A percentile compares a stretch with the other conserved stretches of the same genome.
Conservation (phyloP, 2,113 vertebrate species). For the Speoplatyrhinus poulsoni region DNA sequence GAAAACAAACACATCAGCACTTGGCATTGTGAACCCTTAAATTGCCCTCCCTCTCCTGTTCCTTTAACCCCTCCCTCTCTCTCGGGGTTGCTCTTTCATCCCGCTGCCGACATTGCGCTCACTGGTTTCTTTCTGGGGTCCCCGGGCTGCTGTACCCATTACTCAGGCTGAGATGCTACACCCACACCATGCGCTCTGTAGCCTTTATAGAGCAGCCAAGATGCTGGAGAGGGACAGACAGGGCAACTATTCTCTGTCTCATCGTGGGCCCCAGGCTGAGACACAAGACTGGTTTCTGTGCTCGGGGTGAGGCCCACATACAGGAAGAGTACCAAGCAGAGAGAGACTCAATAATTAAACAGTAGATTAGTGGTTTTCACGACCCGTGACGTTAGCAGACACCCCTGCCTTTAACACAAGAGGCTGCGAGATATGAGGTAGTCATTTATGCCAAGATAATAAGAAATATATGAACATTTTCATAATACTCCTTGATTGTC, state of each 20-base stretch:
- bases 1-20: conserved; percentile 81
- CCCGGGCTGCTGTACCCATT: conserved; percentile 77
- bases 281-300: conserved; percentile 40
- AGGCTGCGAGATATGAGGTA: too few species aligned
- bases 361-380: too few species aligned
- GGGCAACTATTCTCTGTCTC: conserved; percentile 69
- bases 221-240: conserved; percentile 57
- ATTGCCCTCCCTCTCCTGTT: conserved; percentile 64
- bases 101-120: conserved; percentile 71
- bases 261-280: conserved; percentile 47
- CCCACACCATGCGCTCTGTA: conserved; percentile 75
- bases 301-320: too few species aligned
- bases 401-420: too few species aligned
- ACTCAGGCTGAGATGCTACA: conserved; percentile 76
- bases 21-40: conserved; percentile 76
- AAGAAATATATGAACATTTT: too few species aligned
- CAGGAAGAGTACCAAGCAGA: too few species aligned
- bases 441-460: too few species aligned
- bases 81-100: conserved; percentile 70
- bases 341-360: too few species aligned
- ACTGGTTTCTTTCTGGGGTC: conserved; percentile 75
- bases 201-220: conserved; percentile 75
- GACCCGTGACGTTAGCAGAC: too few species aligned
- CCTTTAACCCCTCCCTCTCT: conserved; percentile 43
- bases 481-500: too few species aligned